phyloP scores from a whole-genome alignment of 1,140 invertebrate genomes.

The Drosophila insularis region DNA sequence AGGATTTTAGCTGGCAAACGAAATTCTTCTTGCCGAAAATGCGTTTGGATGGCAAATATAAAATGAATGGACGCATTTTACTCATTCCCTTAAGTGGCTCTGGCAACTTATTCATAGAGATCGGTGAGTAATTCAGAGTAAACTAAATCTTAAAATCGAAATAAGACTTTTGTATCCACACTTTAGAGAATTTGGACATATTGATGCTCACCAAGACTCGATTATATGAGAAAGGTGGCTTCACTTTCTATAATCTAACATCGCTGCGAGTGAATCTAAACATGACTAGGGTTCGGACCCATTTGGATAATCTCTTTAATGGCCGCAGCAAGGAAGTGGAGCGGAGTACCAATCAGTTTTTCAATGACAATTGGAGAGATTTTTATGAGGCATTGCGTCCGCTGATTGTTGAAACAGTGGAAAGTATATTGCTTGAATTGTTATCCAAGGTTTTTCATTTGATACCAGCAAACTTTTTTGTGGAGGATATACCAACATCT shows the following conservation, averaged over 20 bases:
- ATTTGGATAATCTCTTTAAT: constrained; percentile 73
- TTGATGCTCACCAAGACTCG: constrained; percentile 85
- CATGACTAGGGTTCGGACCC: constrained; percentile 62
- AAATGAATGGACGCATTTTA: constrained; percentile 87
- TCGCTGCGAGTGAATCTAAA: constrained; percentile 85
- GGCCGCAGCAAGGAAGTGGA: constrained; percentile 82
- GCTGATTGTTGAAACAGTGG: constrained; percentile 86
- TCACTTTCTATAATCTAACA: constrained; percentile 86
- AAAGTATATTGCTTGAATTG: constrained; percentile 85
- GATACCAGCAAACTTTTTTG: constrained; percentile 84
- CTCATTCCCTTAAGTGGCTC: constrained; percentile 87
- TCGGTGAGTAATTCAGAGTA: constrained; percentile 82
- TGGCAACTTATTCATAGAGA: constrained; percentile 87
- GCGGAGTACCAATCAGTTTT: constrained; percentile 87
- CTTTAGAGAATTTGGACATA: constrained; percentile 85
- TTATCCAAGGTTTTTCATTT: constrained; percentile 86
- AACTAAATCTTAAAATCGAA: too few relatives aligned
- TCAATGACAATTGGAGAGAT: constrained; percentile 87
- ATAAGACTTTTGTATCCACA: too few relatives aligned
- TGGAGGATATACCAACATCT: constrained; percentile 74
- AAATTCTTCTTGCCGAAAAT: constrained; percentile 86
- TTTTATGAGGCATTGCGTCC: constrained; percentile 86
- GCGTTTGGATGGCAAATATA: constrained; percentile 87
- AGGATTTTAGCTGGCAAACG: constrained; percentile 86
- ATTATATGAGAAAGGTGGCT: constrained; percentile 85